phyloP scores from a whole-genome alignment of 2,113 vertebrate genomes.

The Rhinolophus ferrumequinum region DNA sequence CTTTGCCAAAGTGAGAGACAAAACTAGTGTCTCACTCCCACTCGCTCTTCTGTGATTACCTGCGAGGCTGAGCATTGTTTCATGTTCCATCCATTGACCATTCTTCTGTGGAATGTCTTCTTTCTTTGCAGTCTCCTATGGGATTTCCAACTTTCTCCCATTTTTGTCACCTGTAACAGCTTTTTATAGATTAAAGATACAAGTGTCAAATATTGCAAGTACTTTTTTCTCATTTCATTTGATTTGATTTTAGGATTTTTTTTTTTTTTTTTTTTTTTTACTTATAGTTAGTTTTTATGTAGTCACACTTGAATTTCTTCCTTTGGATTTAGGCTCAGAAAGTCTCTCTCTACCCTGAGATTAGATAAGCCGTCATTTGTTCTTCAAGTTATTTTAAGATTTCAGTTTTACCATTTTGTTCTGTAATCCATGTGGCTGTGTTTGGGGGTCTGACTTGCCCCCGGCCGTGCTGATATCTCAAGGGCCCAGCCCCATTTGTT shows the following conservation, averaged over 20 bases:
- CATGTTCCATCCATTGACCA: background rate
- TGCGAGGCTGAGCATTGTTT: background rate
- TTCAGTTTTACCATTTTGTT: constrained; percentile 29
- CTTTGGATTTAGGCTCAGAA: constrained; percentile 30
- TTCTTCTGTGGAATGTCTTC: background rate
- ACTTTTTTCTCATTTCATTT: background rate
- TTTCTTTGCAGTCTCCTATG: background rate
- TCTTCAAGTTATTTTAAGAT: background rate
- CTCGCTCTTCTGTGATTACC: background rate
- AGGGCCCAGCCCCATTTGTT: constrained; percentile 5
- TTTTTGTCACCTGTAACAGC: background rate
- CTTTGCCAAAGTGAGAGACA: background rate
- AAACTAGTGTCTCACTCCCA: background rate
- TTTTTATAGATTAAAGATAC: background rate
- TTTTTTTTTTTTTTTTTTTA: background rate
- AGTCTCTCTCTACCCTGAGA: background rate
- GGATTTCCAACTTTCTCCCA: background rate
- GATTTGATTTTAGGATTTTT: background rate
- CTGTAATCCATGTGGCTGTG: background rate
- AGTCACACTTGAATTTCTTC: background rate
- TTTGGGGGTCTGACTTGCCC: constrained; percentile 27
- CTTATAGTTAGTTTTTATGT: background rate
- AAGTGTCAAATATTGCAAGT: background rate
- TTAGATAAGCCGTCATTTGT: background rate
- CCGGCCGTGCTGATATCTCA: background rate